Percentiles rank a stretch among this genome's conserved stretches.
Evolutionary conservation across 1,140 invertebrate genomes (phyloP).

Genomic region (Triops longicaudatus): DNA sequence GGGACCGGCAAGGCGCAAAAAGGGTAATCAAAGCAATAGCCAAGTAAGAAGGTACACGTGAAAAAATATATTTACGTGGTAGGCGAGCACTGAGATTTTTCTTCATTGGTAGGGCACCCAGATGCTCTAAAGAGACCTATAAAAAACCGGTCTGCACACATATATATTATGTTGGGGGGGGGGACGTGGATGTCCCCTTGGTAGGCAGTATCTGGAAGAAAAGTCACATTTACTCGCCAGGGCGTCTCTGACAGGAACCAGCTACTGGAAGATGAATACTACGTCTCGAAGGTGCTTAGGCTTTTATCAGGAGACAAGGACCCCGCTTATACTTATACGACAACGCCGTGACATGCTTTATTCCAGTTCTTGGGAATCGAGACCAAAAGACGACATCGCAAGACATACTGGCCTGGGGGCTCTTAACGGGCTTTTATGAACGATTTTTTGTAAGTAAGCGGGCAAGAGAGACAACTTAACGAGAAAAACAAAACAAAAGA

Average conservation of each 20-base stretch:
- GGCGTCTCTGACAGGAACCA: conserved; percentile 9
- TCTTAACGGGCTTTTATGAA: conserved; percentile 2
- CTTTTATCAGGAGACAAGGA: background rate
- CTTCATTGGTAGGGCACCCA: background rate
- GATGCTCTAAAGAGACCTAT: background rate
- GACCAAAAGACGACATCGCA: background rate
- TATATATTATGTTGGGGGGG: background rate
- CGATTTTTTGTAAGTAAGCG: background rate
- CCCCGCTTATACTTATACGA: background rate
- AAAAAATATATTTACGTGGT: background rate
- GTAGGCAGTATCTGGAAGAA: background rate
- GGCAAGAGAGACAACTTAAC: background rate
- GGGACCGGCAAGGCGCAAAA: background rate
- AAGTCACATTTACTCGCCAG: conserved; percentile 8
- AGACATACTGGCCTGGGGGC: background rate
- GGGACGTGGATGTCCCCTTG: background rate
- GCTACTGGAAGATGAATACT: conserved; percentile 15
- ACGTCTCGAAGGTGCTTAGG: conserved; percentile 2
- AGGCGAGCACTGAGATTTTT: background rate
- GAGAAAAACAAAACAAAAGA: background rate
- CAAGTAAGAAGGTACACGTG: background rate
- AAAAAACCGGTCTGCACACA: background rate
- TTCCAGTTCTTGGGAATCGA: background rate
- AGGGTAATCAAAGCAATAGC: background rate
- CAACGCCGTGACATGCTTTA: conserved; percentile 11